Conservation (phyloP, 2,888 invertebrate species). For the Drosophila mettleri region DNA sequence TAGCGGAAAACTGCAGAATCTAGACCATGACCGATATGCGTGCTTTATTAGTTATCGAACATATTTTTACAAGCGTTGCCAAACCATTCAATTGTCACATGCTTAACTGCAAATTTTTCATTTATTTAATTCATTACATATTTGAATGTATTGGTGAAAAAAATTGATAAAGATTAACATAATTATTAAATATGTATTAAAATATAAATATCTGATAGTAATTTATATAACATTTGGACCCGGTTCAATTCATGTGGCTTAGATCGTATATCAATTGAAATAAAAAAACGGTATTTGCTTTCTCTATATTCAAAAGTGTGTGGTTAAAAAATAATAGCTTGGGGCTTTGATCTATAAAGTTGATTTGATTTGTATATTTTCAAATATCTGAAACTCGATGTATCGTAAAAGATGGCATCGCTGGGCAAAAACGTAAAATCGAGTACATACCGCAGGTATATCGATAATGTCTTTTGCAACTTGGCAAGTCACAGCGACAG, state of each 20-base stretch:
- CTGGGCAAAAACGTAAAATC: not conserved
- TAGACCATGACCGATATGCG: constrained; percentile 42
- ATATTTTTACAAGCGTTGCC: constrained; percentile 30
- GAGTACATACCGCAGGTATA: constrained; percentile 27
- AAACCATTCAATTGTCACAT: not conserved
- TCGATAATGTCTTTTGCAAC: constrained; percentile 57
- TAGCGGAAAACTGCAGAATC: constrained; percentile 71
- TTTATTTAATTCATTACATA: not conserved
- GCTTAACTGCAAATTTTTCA: not conserved
- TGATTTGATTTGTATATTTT: not conserved
- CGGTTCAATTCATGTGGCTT: not conserved
- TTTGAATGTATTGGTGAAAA: not conserved
- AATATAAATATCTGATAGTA: not conserved
- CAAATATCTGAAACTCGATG: not conserved
- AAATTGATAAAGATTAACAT: not conserved
- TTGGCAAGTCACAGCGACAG: constrained; percentile 70
- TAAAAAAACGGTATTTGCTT: not conserved
- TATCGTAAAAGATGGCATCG: constrained; percentile 13
- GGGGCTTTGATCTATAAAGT: not conserved
- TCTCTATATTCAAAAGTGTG: not conserved
- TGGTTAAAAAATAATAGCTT: not conserved
- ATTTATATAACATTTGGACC: no score
- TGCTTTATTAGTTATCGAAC: constrained; percentile 41
- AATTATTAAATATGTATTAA: not conserved
- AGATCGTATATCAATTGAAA: not conserved